Percentiles rank a stretch among this genome's conserved stretches.
Conservation (phyloP, 2,113 vertebrate species). For the Nothocercus julius region DNA sequence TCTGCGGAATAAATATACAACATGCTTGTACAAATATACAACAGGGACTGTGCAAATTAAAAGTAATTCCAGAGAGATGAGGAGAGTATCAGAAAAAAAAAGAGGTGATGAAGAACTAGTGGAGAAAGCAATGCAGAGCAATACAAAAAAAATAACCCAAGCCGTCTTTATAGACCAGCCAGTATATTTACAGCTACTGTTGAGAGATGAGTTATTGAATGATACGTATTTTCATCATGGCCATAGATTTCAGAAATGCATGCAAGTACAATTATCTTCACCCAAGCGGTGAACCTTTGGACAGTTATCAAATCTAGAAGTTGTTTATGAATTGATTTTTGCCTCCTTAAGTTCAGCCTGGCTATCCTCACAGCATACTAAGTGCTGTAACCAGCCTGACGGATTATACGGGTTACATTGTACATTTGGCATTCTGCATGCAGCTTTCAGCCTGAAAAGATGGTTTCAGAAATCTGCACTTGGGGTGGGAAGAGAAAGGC, state of each 20-base stretch:
- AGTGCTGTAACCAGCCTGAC: conserved; percentile 18
- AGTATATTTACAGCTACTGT: conserved; percentile 21
- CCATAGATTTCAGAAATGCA: conserved; percentile 35
- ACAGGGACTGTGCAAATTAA: background rate
- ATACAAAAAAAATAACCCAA: conserved; percentile 20
- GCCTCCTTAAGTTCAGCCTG: conserved; percentile 29
- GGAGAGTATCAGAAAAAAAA: conserved; percentile 14
- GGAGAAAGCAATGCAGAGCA: conserved; percentile 20
- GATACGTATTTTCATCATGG: conserved; percentile 19
- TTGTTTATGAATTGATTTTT: conserved; percentile 66
- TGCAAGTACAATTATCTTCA: conserved; percentile 42
- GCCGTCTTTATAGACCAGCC: conserved; percentile 23
- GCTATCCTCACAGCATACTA: conserved; percentile 30
- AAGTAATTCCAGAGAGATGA: background rate
- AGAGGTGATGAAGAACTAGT: background rate
- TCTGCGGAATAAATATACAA: background rate
- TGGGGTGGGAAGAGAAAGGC: background rate
- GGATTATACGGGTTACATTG: background rate
- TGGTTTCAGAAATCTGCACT: background rate
- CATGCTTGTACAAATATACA: background rate
- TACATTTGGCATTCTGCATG: background rate
- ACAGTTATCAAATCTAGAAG: conserved; percentile 43
- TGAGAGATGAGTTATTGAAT: conserved; percentile 59
- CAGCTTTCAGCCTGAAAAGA: background rate
- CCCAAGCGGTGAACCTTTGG: background rate